phyloP scores from a whole-genome alignment of 2,888 invertebrate species.

The Autographa gamma region DNA sequence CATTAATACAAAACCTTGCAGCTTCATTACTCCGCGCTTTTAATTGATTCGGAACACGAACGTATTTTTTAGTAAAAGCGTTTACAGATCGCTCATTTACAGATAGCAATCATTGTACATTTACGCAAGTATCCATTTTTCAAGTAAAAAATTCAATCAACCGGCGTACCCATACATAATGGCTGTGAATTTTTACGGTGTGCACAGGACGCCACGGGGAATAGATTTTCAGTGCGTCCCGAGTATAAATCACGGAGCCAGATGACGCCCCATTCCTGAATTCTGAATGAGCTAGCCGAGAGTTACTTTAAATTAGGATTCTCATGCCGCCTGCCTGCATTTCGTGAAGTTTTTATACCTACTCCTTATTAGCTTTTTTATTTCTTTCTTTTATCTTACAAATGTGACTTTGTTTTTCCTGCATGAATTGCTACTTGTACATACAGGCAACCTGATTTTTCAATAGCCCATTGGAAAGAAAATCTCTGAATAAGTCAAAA shows the following conservation, averaged over 20 bases:
- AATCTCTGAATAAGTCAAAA: background rate
- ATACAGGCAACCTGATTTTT: background rate
- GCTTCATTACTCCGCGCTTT: slow-evolving; percentile 21
- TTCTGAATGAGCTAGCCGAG: slow-evolving; percentile 75
- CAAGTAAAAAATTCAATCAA: slow-evolving; percentile 39
- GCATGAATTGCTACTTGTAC: background rate
- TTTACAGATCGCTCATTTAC: background rate
- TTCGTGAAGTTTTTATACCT: slow-evolving; percentile 40
- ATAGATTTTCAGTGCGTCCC: slow-evolving; percentile 71
- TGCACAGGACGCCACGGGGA: slow-evolving; percentile 53
- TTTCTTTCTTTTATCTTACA: slow-evolving; percentile 11
- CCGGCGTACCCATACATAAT: slow-evolving; percentile 58
- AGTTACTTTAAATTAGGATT: slow-evolving; percentile 66
- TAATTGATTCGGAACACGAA: slow-evolving; percentile 26
- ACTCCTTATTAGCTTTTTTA: slow-evolving; percentile 25
- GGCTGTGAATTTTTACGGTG: slow-evolving; percentile 61
- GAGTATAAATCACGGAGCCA: slow-evolving; percentile 80
- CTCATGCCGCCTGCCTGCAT: slow-evolving; percentile 44
- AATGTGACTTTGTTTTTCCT: background rate
- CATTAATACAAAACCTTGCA: slow-evolving; percentile 15
- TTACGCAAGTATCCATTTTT: slow-evolving; percentile 23
- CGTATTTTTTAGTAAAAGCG: background rate
- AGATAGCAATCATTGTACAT: background rate
- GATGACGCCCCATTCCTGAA: slow-evolving; percentile 79
- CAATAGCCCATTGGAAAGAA: background rate